phyloP scores from a whole-genome alignment of 35 echinoderm and acorn worm genomes.

The Holothuria glaberrima region DNA sequence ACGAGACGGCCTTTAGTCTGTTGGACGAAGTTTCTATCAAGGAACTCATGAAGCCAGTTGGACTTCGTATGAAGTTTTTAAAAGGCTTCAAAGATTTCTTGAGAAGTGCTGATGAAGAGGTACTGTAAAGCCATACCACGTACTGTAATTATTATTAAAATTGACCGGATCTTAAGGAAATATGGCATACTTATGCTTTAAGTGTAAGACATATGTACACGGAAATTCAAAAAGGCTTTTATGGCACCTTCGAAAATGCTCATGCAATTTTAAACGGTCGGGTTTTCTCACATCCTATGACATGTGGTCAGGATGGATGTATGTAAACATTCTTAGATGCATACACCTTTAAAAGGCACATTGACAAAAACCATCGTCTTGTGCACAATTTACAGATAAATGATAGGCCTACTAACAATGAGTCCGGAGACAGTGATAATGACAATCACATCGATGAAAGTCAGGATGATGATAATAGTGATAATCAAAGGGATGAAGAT shows the following conservation, averaged over 20 bases:
- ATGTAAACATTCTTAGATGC: conserved; percentile 49
- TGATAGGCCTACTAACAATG: no score
- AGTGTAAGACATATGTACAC: not conserved
- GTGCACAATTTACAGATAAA: not conserved
- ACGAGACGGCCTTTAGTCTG: no score
- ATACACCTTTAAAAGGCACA: conserved; percentile 46
- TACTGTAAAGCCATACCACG: no score
- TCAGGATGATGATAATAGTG: not conserved
- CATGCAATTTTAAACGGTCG: conserved; percentile 1
- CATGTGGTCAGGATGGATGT: conserved; percentile 71
- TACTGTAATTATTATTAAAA: no score
- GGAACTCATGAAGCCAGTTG: no score
- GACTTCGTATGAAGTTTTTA: no score
- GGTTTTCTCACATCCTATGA: not conserved
- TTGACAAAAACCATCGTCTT: not conserved
- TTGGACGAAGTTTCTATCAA: no score
- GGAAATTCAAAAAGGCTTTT: no score
- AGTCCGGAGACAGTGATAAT: conserved; percentile 15
- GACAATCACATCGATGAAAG: not conserved
- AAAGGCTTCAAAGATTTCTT: no score
- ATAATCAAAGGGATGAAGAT: not conserved
- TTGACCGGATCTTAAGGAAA: no score
- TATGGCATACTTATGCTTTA: not conserved
- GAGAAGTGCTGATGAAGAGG: no score
- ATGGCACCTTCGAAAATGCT: conserved; percentile 3